Conservation (phyloP, 1,140 invertebrate species). For the Spodoptera litura region DNA sequence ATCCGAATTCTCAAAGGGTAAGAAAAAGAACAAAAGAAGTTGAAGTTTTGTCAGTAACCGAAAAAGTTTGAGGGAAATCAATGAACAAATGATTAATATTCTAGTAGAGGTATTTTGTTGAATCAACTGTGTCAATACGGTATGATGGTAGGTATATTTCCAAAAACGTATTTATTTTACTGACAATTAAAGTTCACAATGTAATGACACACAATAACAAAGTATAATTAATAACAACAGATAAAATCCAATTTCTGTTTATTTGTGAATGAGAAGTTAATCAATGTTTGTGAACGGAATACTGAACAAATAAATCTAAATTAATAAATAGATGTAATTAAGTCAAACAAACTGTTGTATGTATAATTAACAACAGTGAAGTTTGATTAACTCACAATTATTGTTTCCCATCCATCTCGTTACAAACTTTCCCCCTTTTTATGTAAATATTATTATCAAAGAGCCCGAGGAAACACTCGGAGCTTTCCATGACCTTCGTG, state of each 20-base stretch:
- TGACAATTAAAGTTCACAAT: too few species aligned
- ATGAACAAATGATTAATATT: not conserved
- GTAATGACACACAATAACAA: not conserved
- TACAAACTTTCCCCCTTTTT: conserved; percentile 5
- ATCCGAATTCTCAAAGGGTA: conserved; percentile 3
- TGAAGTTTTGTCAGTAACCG: not conserved
- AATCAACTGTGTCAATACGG: not conserved
- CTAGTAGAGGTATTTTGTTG: too few species aligned
- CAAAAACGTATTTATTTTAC: too few species aligned
- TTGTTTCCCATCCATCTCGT: conserved; percentile 22
- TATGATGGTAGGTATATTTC: not conserved
- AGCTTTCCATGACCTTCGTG: not conserved
- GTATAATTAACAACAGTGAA: conserved; percentile 36
- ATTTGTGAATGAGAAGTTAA: conserved; percentile 22
- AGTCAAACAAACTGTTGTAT: conserved; percentile 23
- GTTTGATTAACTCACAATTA: conserved; percentile 38
- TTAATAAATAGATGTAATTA: conserved; percentile 18
- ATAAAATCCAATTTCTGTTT: conserved; percentile 9
- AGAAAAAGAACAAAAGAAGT: not conserved
- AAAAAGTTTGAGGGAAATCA: not conserved
- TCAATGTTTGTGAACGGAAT: conserved; percentile 5
- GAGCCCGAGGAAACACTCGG: not conserved
- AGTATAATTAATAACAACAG: conserved; percentile 17
- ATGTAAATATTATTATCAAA: not conserved
- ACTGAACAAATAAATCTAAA: conserved; percentile 27